Evolutionary conservation across 2,113 vertebrate species (phyloP).

Genomic region (Nibea albiflora): DNA sequence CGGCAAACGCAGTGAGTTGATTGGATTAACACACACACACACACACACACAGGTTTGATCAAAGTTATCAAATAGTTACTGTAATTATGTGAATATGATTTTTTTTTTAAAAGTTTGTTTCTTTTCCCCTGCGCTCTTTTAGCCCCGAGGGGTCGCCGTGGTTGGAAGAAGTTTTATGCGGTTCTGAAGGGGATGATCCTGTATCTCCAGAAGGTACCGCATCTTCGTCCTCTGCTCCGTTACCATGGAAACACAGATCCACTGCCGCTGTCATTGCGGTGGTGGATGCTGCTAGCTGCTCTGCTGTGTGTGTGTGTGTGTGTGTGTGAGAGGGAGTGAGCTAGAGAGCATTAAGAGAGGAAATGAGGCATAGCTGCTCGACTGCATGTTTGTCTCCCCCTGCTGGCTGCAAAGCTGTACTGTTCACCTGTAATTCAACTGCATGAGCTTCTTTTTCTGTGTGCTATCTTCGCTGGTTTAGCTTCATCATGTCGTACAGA

Average conservation of each 20-base stretch:
- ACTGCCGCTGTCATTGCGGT: constrained; percentile 59
- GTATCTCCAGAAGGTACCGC: constrained; percentile 95
- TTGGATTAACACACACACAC: neutral
- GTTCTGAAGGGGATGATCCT: constrained; percentile 97
- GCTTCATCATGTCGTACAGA: neutral
- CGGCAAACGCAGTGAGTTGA: constrained; percentile 93
- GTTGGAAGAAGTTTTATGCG: constrained; percentile 99
- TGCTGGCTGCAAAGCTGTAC: constrained; percentile 53
- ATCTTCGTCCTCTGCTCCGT: constrained; percentile 63
- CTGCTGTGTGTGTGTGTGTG: constrained; percentile 22
- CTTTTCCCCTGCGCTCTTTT: constrained; percentile 20
- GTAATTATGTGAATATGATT: constrained; percentile 1
- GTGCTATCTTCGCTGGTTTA: neutral
- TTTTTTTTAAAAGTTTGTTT: neutral
- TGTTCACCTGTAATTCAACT: neutral
- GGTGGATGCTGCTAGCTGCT: constrained; percentile 53
- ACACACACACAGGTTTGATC: neutral
- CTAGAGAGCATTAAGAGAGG: constrained; percentile 25
- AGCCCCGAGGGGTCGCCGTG: constrained; percentile 96
- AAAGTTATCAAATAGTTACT: neutral
- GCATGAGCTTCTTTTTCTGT: neutral
- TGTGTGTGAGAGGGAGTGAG: constrained; percentile 15
- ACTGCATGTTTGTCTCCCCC: constrained; percentile 72
- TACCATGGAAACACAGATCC: constrained; percentile 77
- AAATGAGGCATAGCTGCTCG: constrained; percentile 6